Evolutionary conservation across 2,797 vertebrate genomes (phyloP), one percentile per base, ranked within the genome.

Genomic region (Enteromius radiatus): DNA sequence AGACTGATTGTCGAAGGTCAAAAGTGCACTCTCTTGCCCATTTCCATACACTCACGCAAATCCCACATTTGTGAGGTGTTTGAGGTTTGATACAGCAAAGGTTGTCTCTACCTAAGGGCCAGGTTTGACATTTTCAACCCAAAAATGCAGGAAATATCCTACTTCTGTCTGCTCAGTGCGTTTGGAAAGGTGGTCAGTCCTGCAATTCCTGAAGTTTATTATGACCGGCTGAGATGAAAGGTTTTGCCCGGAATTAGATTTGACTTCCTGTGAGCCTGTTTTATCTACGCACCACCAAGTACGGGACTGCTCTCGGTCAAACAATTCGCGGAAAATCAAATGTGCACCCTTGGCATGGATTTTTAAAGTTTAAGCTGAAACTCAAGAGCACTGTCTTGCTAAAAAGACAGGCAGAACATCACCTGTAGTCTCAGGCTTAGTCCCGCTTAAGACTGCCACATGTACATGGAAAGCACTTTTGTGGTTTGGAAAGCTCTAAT

Each of bases 121-220:
- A 78, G 52, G 33, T 76, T 56, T 91, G 85, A 86, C 87, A 88
- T 91, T 90, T 91, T 17, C 28, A 14, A 59, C 82, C 54, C 26
- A 12, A 33, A 31, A 86, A 86, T 80, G 65, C 67, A 52, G 76
- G 33, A 88, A 85, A 88, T 78, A 10, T 68, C 74, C 61, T 70
- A 68, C 61, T 75, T 74, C 31, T 69, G 47, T 54, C 10, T 85
- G 54, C 80, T 89, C 49, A 74, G 36, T 85, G 76, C 73, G 68
- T 83, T 82, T 19, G 9, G 41, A 47, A 68, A 67, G 74, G 76
- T 71, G 52, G 63, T 67, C 74, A 52, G 68, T 73, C 56, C 64
- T 86, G 36, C 36, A 64, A 86, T 85, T 85, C 61, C 78, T 75
- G 33, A 23, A 82, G 52, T 41, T 69, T 54, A 76, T 74, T 76